Conservation (phyloP, 2,888 invertebrate genomes). For the Polydrusus cervinus region DNA sequence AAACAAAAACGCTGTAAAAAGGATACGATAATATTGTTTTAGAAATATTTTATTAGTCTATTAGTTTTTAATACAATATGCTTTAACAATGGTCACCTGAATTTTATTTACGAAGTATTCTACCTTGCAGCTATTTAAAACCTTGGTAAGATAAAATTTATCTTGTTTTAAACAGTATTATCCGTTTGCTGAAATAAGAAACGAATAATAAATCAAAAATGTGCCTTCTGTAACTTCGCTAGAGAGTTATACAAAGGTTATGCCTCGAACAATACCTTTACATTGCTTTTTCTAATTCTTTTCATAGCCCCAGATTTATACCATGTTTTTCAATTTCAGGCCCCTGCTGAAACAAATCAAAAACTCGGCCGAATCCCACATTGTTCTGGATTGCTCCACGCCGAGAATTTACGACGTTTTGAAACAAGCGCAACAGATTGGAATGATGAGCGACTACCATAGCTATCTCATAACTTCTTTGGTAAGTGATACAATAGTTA, state of each 20-base stretch:
- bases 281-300: not conserved
- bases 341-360: slow-evolving; percentile 93
- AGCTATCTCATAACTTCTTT: slow-evolving; percentile 94
- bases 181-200: no score
- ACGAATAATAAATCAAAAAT: no score
- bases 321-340: slow-evolving; percentile 72
- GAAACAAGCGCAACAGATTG: slow-evolving; percentile 95
- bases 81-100: no score
- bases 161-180: no score
- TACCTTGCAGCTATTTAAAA: no score
- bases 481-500: slow-evolving; percentile 75
- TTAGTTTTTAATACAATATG: no score
- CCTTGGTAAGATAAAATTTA: no score
- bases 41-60: no score
- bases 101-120: no score
- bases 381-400: slow-evolving; percentile 91
- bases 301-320: not conserved
- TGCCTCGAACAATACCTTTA: not conserved
- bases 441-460: slow-evolving; percentile 97
- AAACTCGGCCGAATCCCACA: slow-evolving; percentile 92
- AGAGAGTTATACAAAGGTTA: not conserved
- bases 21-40: no score
- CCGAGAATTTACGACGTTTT: slow-evolving; percentile 89
- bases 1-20: no score
- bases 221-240: not conserved